These are phyloP conservation scores for Platysternon megacephalum DNA, from an alignment of 2,113 vertebrate species.

Conservation along the genomic window DNA sequence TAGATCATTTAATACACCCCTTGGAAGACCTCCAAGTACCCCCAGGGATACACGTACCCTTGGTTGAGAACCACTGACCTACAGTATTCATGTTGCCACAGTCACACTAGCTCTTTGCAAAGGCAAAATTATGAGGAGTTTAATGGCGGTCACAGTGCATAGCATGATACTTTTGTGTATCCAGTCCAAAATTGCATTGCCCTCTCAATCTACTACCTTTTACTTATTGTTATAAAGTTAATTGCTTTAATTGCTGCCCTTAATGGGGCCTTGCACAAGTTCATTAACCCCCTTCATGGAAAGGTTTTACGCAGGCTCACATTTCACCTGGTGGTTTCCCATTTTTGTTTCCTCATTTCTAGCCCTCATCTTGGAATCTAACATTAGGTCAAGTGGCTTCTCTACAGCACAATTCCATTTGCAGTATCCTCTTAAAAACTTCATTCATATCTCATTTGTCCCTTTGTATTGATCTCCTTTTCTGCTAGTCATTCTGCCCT, in stretches of 20 bases:
- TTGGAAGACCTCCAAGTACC: too few relatives aligned
- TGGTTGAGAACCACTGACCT: background rate
- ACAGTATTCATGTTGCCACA: background rate
- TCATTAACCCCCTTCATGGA: background rate
- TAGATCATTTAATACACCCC: too few relatives aligned
- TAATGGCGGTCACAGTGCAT: background rate
- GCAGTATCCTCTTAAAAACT: background rate
- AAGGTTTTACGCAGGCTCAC: accelerated
- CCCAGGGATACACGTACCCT: too few relatives aligned
- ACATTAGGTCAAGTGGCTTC: background rate
- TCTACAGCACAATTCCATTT: background rate
- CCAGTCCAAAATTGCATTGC: background rate
- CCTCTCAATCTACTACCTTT: background rate
- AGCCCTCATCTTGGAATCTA: background rate
- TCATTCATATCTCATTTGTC: background rate
- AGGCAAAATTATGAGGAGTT: background rate
- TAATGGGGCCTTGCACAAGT: background rate
- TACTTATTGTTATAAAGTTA: background rate
- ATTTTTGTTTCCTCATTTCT: background rate
- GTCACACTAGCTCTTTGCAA: background rate
- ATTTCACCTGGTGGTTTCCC: background rate
- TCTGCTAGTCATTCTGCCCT: background rate
- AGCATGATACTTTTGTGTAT: background rate
- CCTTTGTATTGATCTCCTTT: background rate
- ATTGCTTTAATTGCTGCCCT: background rate